Conservation (phyloP, 2,797 vertebrate genomes). For the Menidia menidia region DNA sequence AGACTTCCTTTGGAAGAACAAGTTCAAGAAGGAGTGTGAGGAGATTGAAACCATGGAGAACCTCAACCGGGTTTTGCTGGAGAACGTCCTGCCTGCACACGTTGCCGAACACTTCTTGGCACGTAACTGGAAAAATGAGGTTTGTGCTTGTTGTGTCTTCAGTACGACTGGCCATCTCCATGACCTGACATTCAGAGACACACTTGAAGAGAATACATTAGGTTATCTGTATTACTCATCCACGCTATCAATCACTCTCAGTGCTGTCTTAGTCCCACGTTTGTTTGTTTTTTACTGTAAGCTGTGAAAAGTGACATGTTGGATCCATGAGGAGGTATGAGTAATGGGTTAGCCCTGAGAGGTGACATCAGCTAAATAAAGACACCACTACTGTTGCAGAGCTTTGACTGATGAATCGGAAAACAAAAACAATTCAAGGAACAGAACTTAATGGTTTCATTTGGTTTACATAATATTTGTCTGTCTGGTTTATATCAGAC, state of each 20-base stretch:
- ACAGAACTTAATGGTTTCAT: constrained; percentile 22
- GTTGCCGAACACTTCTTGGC: constrained; percentile 98
- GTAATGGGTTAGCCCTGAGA: neutral
- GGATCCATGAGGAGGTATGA: constrained; percentile 3
- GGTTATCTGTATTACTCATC: constrained; percentile 10
- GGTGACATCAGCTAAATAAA: constrained; percentile 13
- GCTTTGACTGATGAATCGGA: constrained; percentile 32
- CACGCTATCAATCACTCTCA: constrained; percentile 10
- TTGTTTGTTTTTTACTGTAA: constrained; percentile 1
- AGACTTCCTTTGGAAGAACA: constrained; percentile 99
- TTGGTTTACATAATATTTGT: constrained; percentile 16
- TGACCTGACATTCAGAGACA: neutral
- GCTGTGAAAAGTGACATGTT: constrained; percentile 37
- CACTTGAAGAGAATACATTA: neutral
- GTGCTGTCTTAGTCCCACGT: constrained; percentile 5
- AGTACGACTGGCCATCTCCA: neutral
- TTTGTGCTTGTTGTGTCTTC: constrained; percentile 57
- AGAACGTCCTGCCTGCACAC: constrained; percentile 96
- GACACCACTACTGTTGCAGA: constrained; percentile 31
- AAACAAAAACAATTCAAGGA: constrained; percentile 36
- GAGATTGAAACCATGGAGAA: constrained; percentile 99
- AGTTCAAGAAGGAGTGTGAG: constrained; percentile 99
- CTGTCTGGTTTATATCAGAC: neutral
- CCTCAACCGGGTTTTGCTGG: constrained; percentile 95
- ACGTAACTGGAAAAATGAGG: constrained; percentile 98